These are phyloP conservation scores for Phortica magna DNA, from an alignment of 2,888 invertebrate genomes.

Conservation along the genomic window DNA sequence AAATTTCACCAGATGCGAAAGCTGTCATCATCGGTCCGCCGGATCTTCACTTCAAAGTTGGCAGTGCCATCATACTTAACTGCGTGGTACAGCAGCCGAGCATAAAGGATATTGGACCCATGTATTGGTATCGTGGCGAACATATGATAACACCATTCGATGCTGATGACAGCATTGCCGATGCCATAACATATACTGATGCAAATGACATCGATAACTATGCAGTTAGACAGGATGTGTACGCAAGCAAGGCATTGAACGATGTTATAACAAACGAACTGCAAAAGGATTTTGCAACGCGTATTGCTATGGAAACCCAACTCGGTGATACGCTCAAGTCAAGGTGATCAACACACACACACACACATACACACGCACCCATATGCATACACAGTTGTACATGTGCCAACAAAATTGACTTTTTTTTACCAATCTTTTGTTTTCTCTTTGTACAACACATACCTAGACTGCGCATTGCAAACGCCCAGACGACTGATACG, in stretches of 20 bases:
- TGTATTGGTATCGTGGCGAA: conserved; percentile 84
- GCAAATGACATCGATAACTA: neutral
- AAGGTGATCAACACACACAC: conserved; percentile 62
- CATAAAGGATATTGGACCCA: conserved; percentile 84
- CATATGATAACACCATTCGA: conserved; percentile 74
- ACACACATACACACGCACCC: neutral
- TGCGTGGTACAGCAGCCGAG: conserved; percentile 84
- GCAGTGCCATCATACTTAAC: conserved; percentile 85
- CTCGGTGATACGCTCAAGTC: conserved; percentile 86
- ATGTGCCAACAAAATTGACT: neutral
- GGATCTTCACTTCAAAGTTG: conserved; percentile 86
- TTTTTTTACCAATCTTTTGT: neutral
- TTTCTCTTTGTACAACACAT: neutral
- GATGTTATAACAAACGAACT: conserved; percentile 65
- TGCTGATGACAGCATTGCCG: conserved; percentile 59
- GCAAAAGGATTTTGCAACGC: conserved; percentile 69
- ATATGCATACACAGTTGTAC: neutral
- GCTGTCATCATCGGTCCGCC: conserved; percentile 83
- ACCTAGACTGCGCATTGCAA: conserved; percentile 85
- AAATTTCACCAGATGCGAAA: conserved; percentile 81
- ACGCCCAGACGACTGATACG: conserved; percentile 87
- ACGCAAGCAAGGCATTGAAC: conserved; percentile 44
- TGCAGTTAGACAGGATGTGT: neutral
- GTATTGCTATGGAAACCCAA: conserved; percentile 77
- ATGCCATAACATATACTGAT: neutral